These are phyloP conservation scores for Potorous gilbertii DNA, from an alignment of 2,797 vertebrate genomes.

Conservation along the genomic window DNA sequence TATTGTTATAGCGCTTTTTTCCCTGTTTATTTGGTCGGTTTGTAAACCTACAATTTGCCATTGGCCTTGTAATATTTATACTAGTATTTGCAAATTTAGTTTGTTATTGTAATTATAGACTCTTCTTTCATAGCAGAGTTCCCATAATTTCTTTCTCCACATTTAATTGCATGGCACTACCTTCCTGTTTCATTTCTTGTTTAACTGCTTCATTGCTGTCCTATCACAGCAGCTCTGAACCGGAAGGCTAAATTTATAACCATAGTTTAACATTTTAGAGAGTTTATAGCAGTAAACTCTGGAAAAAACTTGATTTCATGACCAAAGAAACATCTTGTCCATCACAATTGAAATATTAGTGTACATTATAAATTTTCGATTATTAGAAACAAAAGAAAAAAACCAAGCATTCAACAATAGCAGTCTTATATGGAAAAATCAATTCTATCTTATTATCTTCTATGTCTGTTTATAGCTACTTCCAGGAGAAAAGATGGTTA, in stretches of 20 bases:
- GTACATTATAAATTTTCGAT: not conserved
- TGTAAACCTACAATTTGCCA: not conserved
- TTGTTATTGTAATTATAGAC: constrained; percentile 19
- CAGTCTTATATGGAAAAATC: not conserved
- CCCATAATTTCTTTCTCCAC: constrained; percentile 20
- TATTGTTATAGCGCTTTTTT: not conserved
- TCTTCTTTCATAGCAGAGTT: constrained; percentile 2
- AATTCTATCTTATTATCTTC: constrained; percentile 1
- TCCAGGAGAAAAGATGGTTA: constrained; percentile 10
- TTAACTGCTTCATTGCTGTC: not conserved
- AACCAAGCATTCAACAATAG: not conserved
- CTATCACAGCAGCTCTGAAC: not conserved
- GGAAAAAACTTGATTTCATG: not conserved
- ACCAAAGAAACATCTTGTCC: not conserved
- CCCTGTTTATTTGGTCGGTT: constrained; percentile 4
- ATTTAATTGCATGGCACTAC: constrained; percentile 11
- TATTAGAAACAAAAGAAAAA: not conserved
- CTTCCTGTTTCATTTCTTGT: constrained; percentile 1
- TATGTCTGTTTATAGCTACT: constrained; percentile 32
- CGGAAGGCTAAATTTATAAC: not conserved
- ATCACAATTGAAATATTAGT: not conserved
- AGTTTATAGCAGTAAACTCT: not conserved
- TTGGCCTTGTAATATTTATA: constrained; percentile 5
- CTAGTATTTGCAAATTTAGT: not conserved
- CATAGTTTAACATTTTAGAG: not conserved